phyloP scores from a whole-genome alignment of 2,888 invertebrate genomes.

The Agapostemon virescens region DNA sequence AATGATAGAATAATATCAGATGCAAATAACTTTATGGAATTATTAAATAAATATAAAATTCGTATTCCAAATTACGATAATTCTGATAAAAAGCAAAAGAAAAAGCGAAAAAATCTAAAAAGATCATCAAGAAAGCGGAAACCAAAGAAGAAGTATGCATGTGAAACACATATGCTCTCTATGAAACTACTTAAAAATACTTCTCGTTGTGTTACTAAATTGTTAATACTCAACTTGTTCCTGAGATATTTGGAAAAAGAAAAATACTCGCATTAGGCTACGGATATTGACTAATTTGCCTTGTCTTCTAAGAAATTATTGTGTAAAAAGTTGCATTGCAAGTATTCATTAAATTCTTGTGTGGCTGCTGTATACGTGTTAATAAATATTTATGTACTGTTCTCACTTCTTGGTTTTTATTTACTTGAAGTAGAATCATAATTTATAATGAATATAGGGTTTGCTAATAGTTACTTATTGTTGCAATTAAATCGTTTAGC shows the following conservation, averaged over 20 bases:
- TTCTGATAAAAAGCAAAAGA: background rate
- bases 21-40: slow-evolving; percentile 12
- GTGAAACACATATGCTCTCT: background rate
- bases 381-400: slow-evolving; percentile 50
- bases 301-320: slow-evolving; percentile 29
- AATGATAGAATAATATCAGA: slow-evolving; percentile 12
- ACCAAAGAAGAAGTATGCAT: slow-evolving; percentile 20
- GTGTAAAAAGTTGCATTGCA: slow-evolving; percentile 28
- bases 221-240: slow-evolving; percentile 72
- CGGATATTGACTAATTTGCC: slow-evolving; percentile 3
- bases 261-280: slow-evolving; percentile 49
- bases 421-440: slow-evolving; percentile 23
- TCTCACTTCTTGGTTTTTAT: slow-evolving; percentile 47
- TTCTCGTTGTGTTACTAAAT: slow-evolving; percentile 59
- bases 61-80: slow-evolving; percentile 34
- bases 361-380: slow-evolving; percentile 47
- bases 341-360: slow-evolving; percentile 54
- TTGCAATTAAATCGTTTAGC: background rate
- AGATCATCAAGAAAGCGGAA: background rate
- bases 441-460: background rate
- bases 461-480: background rate
- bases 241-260: slow-evolving; percentile 70
- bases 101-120: slow-evolving; percentile 4
- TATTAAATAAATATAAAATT: slow-evolving; percentile 42
- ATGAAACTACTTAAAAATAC: slow-evolving; percentile 12